Evolutionary conservation across 2,888 invertebrate genomes (phyloP), one percentile per base, ranked within the genome.

Genomic region (Chymomyza amoena): DNA sequence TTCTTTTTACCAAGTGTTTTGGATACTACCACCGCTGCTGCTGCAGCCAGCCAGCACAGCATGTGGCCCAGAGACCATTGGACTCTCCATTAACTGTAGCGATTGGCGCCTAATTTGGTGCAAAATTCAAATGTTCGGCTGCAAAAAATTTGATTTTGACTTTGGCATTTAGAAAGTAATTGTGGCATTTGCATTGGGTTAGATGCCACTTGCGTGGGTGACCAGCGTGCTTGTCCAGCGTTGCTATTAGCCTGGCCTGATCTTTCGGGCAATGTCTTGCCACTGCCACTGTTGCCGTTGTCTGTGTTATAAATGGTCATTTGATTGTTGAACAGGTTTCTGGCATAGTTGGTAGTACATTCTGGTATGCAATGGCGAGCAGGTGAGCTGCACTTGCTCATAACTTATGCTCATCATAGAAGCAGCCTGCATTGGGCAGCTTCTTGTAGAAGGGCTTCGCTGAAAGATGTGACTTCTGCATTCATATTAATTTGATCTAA

Each of bases 31-130:
- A 45, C 61, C 32, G 4, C 57, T 7, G 36, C 70, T 6, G 56
- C 61, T 65, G 61, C 62, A 32, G 7, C 32, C 6, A 36, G 50
- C n/a, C 45, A 25, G 0, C 28, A 51, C 59, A 69, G 61, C 65
- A 64, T 61, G 18, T 28, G 54, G 57, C 60, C 66, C 54, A 57
- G 28, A 57, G 28, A 9, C 36, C 59, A 52, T n/a, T 63, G 52
- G 15, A 7, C 52, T n/a, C 56, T 20, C 56, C 36, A n/a, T 16
- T 72, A 67, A 68, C 65, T 56, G 18, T 52, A 20, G 56, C 72
- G 81, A 78, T 87, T 84, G 87, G 87, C 87, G 87, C 85, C 86
- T 76, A 87, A 85, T 87, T 85, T 85, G 85, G 82, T 76, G 87
- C 86, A 84, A 77, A 83, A 86, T 77, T 87, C 79, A 79, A 84